These are phyloP conservation scores for Omphaloscelis lunosa DNA, from an alignment of 2,888 invertebrate genomes.

Conservation along the genomic window DNA sequence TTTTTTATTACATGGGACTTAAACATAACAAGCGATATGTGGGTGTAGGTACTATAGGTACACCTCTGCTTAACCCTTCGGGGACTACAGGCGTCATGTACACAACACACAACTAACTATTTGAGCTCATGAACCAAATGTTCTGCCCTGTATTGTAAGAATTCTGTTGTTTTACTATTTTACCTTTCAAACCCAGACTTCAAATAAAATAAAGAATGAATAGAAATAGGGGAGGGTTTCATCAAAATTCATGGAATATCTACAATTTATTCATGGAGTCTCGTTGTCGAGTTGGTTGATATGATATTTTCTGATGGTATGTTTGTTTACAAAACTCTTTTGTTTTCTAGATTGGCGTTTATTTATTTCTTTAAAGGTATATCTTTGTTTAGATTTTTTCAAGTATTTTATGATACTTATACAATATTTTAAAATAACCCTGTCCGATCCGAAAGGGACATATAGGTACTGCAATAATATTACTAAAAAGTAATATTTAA, in stretches of 20 bases:
- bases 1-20: too few species aligned
- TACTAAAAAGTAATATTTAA: too few species aligned
- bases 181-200: conserved; percentile 21
- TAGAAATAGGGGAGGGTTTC: conserved; percentile 41
- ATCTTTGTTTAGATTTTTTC: too few species aligned
- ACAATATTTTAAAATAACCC: too few species aligned
- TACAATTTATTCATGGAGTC: conserved; percentile 51
- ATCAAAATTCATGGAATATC: conserved; percentile 61
- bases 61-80: background rate
- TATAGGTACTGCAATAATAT: too few species aligned
- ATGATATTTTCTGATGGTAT: conserved; percentile 29
- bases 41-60: background rate
- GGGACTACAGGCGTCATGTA: background rate
- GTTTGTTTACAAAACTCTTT: conserved; percentile 18
- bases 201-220: conserved; percentile 51
- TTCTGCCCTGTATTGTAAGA: background rate
- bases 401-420: too few species aligned
- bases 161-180: background rate
- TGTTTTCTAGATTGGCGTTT: background rate
- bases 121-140: background rate
- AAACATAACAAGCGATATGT: background rate
- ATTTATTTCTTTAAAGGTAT: background rate
- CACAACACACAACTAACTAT: background rate
- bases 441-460: too few species aligned
- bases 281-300: conserved; percentile 57